Percentiles rank a stretch among this genome's conserved stretches.
Evolutionary conservation across 2,888 invertebrate genomes (phyloP).

Genomic region (Galeopsomyia nigrocyanea): DNA sequence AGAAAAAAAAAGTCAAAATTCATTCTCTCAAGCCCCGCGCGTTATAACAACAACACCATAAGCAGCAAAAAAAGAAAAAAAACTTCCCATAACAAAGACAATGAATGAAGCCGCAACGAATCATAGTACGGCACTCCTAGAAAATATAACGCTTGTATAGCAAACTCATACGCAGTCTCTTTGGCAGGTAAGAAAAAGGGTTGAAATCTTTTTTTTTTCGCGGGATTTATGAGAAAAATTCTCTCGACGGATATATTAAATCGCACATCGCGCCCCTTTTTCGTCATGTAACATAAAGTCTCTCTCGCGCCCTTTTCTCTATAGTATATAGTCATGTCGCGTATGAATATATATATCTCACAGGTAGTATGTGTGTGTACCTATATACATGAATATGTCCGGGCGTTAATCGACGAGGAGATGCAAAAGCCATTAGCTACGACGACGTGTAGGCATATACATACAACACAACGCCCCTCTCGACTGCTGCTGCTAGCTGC

Average conservation of each 20-base stretch:
- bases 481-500: conserved; percentile 12
- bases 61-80: too few species aligned
- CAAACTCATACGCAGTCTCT: too few species aligned
- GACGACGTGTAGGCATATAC: neutral
- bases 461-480: conserved; percentile 19
- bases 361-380: neutral
- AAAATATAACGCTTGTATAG: too few species aligned
- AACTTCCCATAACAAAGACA: too few species aligned
- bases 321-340: too few species aligned
- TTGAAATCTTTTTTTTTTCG: neutral
- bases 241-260: conserved; percentile 1
- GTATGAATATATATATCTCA: conserved; percentile 17
- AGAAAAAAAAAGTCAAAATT: conserved; percentile 2
- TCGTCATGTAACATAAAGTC: too few species aligned
- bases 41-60: too few species aligned
- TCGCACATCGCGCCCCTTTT: neutral
- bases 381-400: neutral
- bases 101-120: conserved; percentile 14
- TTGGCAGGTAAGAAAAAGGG: too few species aligned
- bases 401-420: conserved; percentile 32
- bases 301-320: too few species aligned
- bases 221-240: conserved; percentile 40
- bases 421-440: conserved; percentile 33
- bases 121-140: too few species aligned
- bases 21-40: too few species aligned